Evolutionary conservation across 1,140 invertebrate genomes (phyloP).

Genomic region (Pristionchus pacificus): DNA sequence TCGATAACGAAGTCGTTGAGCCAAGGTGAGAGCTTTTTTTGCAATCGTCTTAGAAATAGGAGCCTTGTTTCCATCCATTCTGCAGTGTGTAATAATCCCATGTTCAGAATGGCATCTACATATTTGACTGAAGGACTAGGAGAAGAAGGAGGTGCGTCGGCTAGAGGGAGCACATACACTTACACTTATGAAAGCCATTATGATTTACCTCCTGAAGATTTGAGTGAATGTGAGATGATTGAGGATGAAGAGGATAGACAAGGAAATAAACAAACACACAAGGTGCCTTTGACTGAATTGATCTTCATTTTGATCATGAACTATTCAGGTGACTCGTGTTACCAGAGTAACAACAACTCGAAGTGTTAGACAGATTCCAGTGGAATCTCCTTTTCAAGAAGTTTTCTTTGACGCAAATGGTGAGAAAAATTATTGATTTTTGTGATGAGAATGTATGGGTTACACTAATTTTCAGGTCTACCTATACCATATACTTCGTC

Average conservation of each 20-base stretch:
- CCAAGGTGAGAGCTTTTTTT: constrained; percentile 45
- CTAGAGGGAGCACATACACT: constrained; percentile 47
- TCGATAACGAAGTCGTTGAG: constrained; percentile 51
- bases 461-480: background rate
- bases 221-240: constrained; percentile 22
- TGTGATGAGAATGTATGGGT: constrained; percentile 13
- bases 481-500: background rate
- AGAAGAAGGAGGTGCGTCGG: constrained; percentile 39
- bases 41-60: no score
- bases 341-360: constrained; percentile 57
- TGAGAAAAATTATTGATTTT: constrained; percentile 40
- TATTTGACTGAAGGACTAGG: constrained; percentile 51
- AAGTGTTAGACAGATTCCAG: constrained; percentile 52
- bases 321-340: constrained; percentile 52
- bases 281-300: constrained; percentile 32
- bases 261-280: constrained; percentile 48
- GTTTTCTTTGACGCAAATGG: constrained; percentile 53
- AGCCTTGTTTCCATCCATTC: no score
- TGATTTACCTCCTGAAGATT: constrained; percentile 41
- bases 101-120: constrained; percentile 53
- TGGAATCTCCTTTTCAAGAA: constrained; percentile 41
- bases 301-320: background rate
- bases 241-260: constrained; percentile 22
- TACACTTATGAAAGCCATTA: constrained; percentile 55
- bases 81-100: constrained; percentile 8